phyloP scores from a whole-genome alignment of 1,140 invertebrate genomes.

The Bombus pyrosoma region DNA sequence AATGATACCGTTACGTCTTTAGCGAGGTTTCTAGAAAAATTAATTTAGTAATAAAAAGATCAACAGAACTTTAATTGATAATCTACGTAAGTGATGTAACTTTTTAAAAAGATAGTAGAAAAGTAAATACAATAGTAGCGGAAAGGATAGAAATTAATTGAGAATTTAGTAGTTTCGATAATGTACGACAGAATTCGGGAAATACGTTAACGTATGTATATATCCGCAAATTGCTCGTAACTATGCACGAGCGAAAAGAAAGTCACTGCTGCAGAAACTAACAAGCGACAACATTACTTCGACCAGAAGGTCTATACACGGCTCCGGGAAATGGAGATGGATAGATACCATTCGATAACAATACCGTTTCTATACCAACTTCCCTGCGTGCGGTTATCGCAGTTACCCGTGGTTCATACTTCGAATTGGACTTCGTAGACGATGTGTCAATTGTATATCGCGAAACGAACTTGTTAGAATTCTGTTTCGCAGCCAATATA shows the following conservation, averaged over 20 bases:
- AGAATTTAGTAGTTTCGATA: neutral
- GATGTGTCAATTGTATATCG: constrained; percentile 16
- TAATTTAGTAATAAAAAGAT: too few species aligned
- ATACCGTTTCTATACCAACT: constrained; percentile 45
- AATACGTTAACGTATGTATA: neutral
- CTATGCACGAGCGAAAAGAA: constrained; percentile 5
- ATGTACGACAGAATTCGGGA: neutral
- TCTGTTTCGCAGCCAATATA: neutral
- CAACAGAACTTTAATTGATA: too few species aligned
- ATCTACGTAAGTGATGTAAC: too few species aligned
- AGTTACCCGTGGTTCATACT: constrained; percentile 26
- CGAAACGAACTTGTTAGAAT: neutral
- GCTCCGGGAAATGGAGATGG: constrained; percentile 43
- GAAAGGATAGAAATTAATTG: neutral
- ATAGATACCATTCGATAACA: constrained; percentile 53
- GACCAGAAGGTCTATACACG: constrained; percentile 8
- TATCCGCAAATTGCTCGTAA: neutral
- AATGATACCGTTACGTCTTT: too few species aligned
- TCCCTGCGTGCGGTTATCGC: constrained; percentile 43
- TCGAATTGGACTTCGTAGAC: constrained; percentile 11
- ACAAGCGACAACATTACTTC: constrained; percentile 30
- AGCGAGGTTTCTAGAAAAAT: too few species aligned
- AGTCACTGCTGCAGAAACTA: constrained; percentile 24
- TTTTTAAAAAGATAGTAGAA: neutral
- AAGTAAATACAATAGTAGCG: neutral